phyloP scores from a whole-genome alignment of 2,113 vertebrate genomes.

The Corydoras sp. region DNA sequence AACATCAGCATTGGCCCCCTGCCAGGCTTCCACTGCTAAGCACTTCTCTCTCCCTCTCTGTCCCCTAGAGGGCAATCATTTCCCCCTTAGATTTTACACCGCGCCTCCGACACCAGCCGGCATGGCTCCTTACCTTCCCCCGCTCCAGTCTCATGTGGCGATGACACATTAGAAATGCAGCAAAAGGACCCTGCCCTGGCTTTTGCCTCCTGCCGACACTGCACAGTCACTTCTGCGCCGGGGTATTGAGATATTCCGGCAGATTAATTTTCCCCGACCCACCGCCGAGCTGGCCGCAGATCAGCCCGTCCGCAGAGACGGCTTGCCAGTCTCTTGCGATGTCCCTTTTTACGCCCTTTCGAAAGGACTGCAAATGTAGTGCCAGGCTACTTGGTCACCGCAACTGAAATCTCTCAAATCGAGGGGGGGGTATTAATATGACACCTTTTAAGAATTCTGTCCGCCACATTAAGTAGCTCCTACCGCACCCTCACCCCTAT shows the following conservation, averaged over 20 bases:
- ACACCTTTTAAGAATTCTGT: slow-evolving; percentile 16
- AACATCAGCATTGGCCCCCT: slow-evolving; percentile 28
- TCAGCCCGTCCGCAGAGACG: slow-evolving; percentile 14
- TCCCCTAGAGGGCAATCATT: slow-evolving; percentile 55
- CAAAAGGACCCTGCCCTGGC: slow-evolving; percentile 19
- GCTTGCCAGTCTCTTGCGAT: slow-evolving; percentile 13
- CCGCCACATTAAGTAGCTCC: slow-evolving; percentile 27
- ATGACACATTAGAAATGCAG: slow-evolving; percentile 40
- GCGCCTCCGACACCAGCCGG: slow-evolving; percentile 31
- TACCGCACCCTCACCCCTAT: slow-evolving; percentile 13
- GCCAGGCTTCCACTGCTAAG: slow-evolving; percentile 46
- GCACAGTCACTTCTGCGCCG: slow-evolving; percentile 31
- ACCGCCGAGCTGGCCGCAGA: slow-evolving; percentile 25
- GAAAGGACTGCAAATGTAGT: too few species aligned
- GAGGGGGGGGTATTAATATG: not conserved
- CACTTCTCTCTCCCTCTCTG: slow-evolving; percentile 32
- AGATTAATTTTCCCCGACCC: slow-evolving; percentile 35
- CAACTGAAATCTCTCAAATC: slow-evolving; percentile 10
- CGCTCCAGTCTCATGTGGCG: slow-evolving; percentile 32
- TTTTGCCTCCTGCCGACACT: slow-evolving; percentile 4
- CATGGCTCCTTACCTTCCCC: slow-evolving; percentile 22
- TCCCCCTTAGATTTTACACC: slow-evolving; percentile 45
- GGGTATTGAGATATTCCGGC: slow-evolving; percentile 31
- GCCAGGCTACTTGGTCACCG: too few species aligned
- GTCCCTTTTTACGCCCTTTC: not conserved